Conservation (phyloP, 1,140 invertebrate genomes). For the Drosophila chauvacae region DNA sequence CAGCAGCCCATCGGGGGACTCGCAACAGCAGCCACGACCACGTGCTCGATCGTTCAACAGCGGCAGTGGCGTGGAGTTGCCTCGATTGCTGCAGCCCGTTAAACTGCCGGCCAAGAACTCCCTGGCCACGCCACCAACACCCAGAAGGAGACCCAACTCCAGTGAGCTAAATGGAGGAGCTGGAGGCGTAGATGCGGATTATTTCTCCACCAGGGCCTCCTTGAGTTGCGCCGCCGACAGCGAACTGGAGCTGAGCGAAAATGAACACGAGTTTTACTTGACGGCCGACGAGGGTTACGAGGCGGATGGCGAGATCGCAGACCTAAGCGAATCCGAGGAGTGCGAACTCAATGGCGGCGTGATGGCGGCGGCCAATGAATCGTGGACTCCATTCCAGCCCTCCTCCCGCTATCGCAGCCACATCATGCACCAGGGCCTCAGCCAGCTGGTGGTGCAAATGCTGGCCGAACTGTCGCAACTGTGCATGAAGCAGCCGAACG, state of each 20-base stretch:
- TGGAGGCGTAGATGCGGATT: constrained; percentile 63
- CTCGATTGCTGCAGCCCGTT: constrained; percentile 56
- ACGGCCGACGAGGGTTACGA: constrained; percentile 83
- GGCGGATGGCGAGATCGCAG: constrained; percentile 79
- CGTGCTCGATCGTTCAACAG: constrained; percentile 72
- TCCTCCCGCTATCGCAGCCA: constrained; percentile 75
- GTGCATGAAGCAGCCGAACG: constrained; percentile 70
- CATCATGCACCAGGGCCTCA: constrained; percentile 77
- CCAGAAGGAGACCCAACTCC: constrained; percentile 52
- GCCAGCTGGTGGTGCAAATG: constrained; percentile 78
- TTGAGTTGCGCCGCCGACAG: constrained; percentile 76
- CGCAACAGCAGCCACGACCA: constrained; percentile 47
- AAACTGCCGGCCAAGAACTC: constrained; percentile 71
- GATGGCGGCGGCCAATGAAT: constrained; percentile 44
- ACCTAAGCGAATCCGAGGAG: constrained; percentile 74
- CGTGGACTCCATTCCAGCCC: constrained; percentile 77
- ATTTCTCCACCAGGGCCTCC: constrained; percentile 75
- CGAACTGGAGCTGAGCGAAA: constrained; percentile 77
- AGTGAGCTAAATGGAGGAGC: constrained; percentile 46
- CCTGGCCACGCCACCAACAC: constrained; percentile 61
- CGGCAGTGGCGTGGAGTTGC: constrained; percentile 59
- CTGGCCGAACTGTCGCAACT: constrained; percentile 72
- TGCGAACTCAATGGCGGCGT: constrained; percentile 54
- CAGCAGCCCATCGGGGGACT: constrained; percentile 35
- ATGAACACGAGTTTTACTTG: constrained; percentile 75